These are phyloP conservation scores for Cervus canadensis DNA, from an alignment of 2,113 vertebrate species.

Conservation along the genomic window DNA sequence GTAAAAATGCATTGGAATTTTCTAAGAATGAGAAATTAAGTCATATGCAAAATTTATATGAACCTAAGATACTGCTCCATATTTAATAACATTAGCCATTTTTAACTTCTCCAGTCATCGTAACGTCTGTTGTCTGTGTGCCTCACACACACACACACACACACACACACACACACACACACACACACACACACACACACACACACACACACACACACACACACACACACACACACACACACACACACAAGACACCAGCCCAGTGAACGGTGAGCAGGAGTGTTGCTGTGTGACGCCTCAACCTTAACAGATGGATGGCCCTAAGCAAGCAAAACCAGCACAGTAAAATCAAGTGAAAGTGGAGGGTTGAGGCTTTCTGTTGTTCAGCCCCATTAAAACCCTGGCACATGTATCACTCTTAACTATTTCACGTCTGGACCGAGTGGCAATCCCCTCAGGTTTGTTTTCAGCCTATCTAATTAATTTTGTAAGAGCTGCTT, in stretches of 20 bases:
- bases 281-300: conserved; percentile 62
- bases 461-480: not conserved
- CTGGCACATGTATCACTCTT: conserved; percentile 75
- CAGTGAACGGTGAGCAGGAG: not conserved
- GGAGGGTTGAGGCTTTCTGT: conserved; percentile 77
- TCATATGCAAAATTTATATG: not conserved
- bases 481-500: not conserved
- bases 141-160: too few species aligned
- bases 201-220: too few species aligned
- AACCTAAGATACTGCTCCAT: not conserved
- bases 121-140: not conserved
- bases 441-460: not conserved
- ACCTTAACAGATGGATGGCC: conserved; percentile 84
- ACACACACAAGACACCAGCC: not conserved
- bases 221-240: too few species aligned
- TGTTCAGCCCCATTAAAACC: conserved; percentile 80
- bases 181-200: too few species aligned
- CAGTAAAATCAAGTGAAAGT: conserved; percentile 75
- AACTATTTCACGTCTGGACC: conserved; percentile 75
- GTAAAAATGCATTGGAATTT: conserved; percentile 2
- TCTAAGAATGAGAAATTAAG: conserved; percentile 1
- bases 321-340: conserved; percentile 80
- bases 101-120: not conserved
- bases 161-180: too few species aligned
- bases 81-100: conserved; percentile 45